Percentiles rank a stretch among this genome's conserved stretches.
These are phyloP conservation scores for Catocala sponsa DNA, from an alignment of 2,888 invertebrate genomes.

Conservation along the genomic window DNA sequence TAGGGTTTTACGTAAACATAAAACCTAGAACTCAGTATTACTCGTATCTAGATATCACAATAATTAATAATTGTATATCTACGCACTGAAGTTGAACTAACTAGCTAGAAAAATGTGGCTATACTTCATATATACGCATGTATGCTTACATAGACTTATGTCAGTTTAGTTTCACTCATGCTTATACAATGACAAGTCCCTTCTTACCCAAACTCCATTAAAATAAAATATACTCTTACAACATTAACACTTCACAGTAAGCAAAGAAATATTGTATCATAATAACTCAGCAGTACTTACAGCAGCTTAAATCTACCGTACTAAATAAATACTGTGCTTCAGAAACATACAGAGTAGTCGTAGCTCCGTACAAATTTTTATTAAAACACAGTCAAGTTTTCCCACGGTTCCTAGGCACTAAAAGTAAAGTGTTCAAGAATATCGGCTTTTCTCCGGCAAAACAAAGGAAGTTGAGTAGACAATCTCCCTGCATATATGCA, in stretches of 20 bases:
- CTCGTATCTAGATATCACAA: no score
- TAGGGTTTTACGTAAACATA: no score
- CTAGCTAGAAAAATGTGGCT: no score
- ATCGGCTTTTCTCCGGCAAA: constrained; percentile 31
- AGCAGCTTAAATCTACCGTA: neutral
- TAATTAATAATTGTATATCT: no score
- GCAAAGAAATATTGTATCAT: neutral
- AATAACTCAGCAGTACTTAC: neutral
- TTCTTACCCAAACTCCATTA: no score
- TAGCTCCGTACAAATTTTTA: constrained; percentile 16
- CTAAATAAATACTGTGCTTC: constrained; percentile 7
- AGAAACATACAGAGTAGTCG: constrained; percentile 14
- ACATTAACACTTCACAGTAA: neutral
- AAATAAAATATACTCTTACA: no score
- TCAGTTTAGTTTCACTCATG: no score
- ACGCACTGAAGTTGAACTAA: no score
- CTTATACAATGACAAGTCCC: no score
- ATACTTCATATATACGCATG: no score
- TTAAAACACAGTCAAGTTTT: constrained; percentile 27
- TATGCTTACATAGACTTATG: no score
- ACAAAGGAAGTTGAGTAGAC: constrained; percentile 30
- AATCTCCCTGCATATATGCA: constrained; percentile 21
- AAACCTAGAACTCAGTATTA: no score
- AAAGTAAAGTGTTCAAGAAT: constrained; percentile 34
- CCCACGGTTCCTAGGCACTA: constrained; percentile 26